Conservation (phyloP, 2,113 vertebrate genomes). For the Stegostoma tigrinum region DNA sequence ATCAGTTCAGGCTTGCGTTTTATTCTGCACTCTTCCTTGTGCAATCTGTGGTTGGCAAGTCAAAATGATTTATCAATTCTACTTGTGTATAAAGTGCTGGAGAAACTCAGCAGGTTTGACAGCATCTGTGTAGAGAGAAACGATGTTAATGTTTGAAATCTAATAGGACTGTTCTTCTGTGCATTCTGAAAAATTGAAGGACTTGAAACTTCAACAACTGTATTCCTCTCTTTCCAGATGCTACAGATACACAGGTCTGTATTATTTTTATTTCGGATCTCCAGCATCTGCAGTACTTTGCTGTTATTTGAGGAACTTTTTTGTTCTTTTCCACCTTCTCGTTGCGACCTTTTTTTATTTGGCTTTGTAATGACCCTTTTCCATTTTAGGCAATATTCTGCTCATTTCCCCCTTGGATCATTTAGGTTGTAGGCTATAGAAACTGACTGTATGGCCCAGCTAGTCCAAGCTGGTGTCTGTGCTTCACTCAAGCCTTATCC, state of each 20-base stretch:
- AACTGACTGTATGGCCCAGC: background rate
- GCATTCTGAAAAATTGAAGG: too few relatives aligned
- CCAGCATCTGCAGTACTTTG: too few relatives aligned
- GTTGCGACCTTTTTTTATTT: background rate
- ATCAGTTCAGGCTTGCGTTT: background rate
- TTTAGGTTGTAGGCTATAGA: background rate
- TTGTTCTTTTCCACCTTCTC: background rate
- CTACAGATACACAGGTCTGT: too few relatives aligned
- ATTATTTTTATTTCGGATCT: too few relatives aligned
- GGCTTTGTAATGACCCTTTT: background rate
- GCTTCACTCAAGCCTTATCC: too few relatives aligned
- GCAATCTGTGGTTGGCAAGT: background rate
- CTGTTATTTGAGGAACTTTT: too few relatives aligned
- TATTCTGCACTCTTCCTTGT: background rate
- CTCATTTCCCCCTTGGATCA: background rate
- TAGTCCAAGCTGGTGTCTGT: background rate
- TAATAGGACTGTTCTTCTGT: too few relatives aligned
- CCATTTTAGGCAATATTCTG: background rate
- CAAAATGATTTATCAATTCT: background rate
- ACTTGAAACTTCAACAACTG: too few relatives aligned
- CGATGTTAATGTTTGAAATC: too few relatives aligned
- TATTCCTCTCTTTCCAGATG: too few relatives aligned
- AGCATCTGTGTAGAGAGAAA: too few relatives aligned
- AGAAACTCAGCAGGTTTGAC: too few relatives aligned
- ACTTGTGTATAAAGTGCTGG: background rate